Percentiles rank a stretch among this genome's conserved stretches.
phyloP scores from a whole-genome alignment of 2,888 invertebrate species.

The Drosophila eohydei region DNA sequence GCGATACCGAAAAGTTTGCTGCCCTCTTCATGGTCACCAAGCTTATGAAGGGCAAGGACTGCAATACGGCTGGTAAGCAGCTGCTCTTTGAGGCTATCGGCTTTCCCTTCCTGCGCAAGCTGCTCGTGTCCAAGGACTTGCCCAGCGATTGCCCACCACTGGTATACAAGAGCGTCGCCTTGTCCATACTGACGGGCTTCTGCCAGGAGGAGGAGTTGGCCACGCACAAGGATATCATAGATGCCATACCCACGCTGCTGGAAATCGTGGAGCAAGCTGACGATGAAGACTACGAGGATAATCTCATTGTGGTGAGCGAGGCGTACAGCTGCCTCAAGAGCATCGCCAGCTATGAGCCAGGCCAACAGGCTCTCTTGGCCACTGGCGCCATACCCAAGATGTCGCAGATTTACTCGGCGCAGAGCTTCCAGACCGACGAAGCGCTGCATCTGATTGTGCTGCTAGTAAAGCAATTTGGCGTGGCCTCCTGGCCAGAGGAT shows the following conservation, averaged over 20 bases:
- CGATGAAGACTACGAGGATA: constrained; percentile 93
- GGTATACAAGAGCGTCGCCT: constrained; percentile 95
- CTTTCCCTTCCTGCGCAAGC: constrained; percentile 92
- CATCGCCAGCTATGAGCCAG: constrained; percentile 91
- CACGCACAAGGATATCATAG: constrained; percentile 92
- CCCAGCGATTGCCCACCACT: constrained; percentile 95
- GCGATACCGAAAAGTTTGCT: constrained; percentile 96
- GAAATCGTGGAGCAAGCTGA: constrained; percentile 94
- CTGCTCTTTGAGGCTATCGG: constrained; percentile 95
- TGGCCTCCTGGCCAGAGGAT: constrained; percentile 91
- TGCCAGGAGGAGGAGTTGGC: constrained; percentile 92
- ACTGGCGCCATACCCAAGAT: constrained; percentile 92
- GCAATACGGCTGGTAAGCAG: constrained; percentile 90
- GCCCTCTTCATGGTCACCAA: constrained; percentile 96
- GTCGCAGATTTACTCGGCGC: constrained; percentile 94
- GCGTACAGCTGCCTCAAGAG: constrained; percentile 93
- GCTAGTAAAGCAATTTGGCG: constrained; percentile 90
- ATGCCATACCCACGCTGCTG: constrained; percentile 92
- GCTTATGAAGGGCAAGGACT: constrained; percentile 93
- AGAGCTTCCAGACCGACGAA: constrained; percentile 95
- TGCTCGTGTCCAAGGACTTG: constrained; percentile 90
- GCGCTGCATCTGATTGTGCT: constrained; percentile 92
- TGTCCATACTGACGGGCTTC: constrained; percentile 94
- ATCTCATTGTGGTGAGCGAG: constrained; percentile 93
- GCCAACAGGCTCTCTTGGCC: constrained; percentile 91